phyloP scores from a whole-genome alignment of 2,113 vertebrate genomes.

The Helogale parvula region DNA sequence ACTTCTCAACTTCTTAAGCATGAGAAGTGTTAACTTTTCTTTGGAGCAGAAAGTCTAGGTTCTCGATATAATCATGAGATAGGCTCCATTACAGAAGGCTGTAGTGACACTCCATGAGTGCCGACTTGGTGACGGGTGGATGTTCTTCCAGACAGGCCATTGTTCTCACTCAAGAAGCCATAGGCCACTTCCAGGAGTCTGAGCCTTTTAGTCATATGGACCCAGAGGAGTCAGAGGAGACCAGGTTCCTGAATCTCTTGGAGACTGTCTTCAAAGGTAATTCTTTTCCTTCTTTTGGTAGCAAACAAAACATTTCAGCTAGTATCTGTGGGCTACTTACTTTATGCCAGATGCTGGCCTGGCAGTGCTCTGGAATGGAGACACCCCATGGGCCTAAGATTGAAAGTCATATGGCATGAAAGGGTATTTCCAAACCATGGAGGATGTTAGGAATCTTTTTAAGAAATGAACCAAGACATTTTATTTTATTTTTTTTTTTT shows the following conservation, averaged over 20 bases:
- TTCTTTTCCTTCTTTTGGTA: neutral
- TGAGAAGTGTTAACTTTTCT: neutral
- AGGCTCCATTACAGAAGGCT: neutral
- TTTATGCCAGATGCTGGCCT: neutral
- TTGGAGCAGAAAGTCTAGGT: neutral
- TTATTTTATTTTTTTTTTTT: too few relatives aligned
- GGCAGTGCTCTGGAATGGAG: neutral
- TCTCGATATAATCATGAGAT: neutral
- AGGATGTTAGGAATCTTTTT: neutral
- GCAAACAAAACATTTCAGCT: neutral
- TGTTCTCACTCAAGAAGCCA: constrained; percentile 86
- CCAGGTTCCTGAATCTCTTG: constrained; percentile 86
- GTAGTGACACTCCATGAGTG: neutral
- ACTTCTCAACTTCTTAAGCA: neutral
- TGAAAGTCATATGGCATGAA: neutral
- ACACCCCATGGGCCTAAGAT: neutral
- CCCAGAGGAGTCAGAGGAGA: constrained; percentile 66
- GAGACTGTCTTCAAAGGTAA: constrained; percentile 92
- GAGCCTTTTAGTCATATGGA: constrained; percentile 84
- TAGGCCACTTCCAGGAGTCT: constrained; percentile 84
- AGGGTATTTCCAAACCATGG: neutral
- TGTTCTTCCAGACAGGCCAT: constrained; percentile 89
- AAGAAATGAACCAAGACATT: neutral
- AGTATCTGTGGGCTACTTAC: neutral
- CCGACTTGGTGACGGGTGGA: neutral